phyloP scores from a whole-genome alignment of 2,113 vertebrate species.

The Etheostoma cragini region DNA sequence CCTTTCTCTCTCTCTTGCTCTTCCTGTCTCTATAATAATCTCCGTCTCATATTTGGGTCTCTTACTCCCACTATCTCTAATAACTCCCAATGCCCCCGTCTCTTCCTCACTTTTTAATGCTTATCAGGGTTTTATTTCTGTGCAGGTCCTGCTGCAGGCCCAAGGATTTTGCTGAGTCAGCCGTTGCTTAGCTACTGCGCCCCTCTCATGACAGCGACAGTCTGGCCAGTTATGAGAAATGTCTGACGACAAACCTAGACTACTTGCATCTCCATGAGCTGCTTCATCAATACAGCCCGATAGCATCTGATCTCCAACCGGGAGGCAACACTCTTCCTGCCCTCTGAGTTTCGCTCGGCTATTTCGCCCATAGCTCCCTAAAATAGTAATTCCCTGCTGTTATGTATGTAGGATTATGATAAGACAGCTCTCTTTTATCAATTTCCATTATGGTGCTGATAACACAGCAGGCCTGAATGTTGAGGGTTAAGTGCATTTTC shows the following conservation, averaged over 20 bases:
- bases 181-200: conserved; percentile 35
- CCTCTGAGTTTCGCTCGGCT: conserved; percentile 32
- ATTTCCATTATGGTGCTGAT: conserved; percentile 73
- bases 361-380: conserved; percentile 40
- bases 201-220: conserved; percentile 61
- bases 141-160: conserved; percentile 50
- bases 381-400: conserved; percentile 67
- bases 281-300: conserved; percentile 51
- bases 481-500: conserved; percentile 79
- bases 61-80: conserved; percentile 57
- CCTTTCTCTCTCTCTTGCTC: conserved; percentile 27
- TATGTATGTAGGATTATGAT: conserved; percentile 78
- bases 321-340: conserved; percentile 51
- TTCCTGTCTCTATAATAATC: conserved; percentile 65
- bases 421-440: conserved; percentile 75
- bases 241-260: conserved; percentile 21
- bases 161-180: conserved; percentile 72
- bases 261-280: conserved; percentile 42
- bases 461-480: conserved; percentile 64
- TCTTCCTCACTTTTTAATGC: conserved; percentile 67
- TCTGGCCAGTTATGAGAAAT: conserved; percentile 65
- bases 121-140: conserved; percentile 74
- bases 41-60: conserved; percentile 61
- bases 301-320: conserved; percentile 68
- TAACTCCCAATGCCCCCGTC: conserved; percentile 58